phyloP scores from a whole-genome alignment of 2,113 vertebrate species.

The Malurus elegans region DNA sequence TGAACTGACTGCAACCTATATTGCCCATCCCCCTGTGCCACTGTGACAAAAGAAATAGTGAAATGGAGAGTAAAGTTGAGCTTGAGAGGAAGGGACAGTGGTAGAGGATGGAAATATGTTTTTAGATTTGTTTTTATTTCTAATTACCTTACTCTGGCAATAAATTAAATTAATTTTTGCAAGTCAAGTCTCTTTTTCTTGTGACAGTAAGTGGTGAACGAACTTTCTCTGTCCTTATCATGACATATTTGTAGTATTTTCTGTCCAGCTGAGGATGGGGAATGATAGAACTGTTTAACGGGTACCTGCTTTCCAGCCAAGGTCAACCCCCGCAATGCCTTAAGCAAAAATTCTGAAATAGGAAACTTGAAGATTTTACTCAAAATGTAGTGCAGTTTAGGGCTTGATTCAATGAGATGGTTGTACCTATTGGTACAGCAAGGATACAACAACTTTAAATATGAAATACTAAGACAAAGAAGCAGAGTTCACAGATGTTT shows the following conservation, averaged over 20 bases:
- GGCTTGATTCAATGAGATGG: background rate
- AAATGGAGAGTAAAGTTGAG: background rate
- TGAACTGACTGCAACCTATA: fast-evolving
- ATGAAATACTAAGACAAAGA: background rate
- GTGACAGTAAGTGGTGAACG: fast-evolving
- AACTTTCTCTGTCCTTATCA: fast-evolving
- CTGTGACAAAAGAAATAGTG: background rate
- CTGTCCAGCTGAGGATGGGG: background rate
- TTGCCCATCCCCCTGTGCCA: fast-evolving
- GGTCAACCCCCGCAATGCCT: background rate
- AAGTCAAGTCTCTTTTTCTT: background rate
- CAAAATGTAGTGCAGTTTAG: background rate
- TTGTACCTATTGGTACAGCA: background rate
- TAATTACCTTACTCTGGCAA: background rate
- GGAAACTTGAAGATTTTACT: background rate
- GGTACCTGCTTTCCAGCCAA: background rate
- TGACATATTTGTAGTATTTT: background rate
- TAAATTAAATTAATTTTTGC: background rate
- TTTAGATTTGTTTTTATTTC: background rate
- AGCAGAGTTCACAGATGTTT: background rate
- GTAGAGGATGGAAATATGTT: fast-evolving
- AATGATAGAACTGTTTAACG: background rate
- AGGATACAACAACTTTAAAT: background rate
- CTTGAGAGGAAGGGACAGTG: fast-evolving
- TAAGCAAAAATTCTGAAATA: background rate